phyloP scores from a whole-genome alignment of 2,888 invertebrate species.

The Tachina grossa region DNA sequence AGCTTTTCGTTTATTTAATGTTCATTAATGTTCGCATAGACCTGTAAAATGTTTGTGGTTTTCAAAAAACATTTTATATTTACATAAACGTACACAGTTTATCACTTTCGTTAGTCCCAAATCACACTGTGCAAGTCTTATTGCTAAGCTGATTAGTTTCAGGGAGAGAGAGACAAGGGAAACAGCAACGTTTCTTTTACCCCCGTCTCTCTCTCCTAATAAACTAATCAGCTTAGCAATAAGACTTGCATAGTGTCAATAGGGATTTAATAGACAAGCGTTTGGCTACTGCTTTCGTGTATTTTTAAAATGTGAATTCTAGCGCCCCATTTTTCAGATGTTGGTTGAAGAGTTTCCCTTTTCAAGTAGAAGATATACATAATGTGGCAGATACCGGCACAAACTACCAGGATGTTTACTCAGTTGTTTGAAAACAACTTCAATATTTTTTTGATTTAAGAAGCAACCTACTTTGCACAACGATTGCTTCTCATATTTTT shows the following conservation, averaged over 20 bases:
- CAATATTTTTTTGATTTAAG: neutral
- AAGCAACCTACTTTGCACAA: neutral
- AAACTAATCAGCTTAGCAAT: too few relatives aligned
- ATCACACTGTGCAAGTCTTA: too few relatives aligned
- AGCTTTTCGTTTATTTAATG: constrained; percentile 6
- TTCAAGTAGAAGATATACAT: too few relatives aligned
- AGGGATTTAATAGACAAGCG: neutral
- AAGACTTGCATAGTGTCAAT: too few relatives aligned
- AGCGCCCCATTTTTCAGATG: neutral
- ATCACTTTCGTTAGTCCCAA: constrained; percentile 16
- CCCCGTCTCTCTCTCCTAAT: too few relatives aligned
- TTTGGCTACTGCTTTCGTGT: constrained; percentile 5
- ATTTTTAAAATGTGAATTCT: constrained; percentile 1
- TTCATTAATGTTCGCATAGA: constrained; percentile 10
- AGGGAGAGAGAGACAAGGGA: too few relatives aligned
- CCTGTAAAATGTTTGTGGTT: constrained; percentile 1
- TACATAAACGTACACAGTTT: neutral
- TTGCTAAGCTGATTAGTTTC: too few relatives aligned
- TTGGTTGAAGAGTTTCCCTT: constrained; percentile 7
- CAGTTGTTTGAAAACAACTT: too few relatives aligned
- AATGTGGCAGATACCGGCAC: too few relatives aligned
- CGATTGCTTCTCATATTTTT: neutral
- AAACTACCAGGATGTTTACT: too few relatives aligned
- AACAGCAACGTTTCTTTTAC: too few relatives aligned
- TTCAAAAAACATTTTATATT: neutral